phyloP scores from a whole-genome alignment of 2,888 invertebrate species.

The Drosophila picticornis region DNA sequence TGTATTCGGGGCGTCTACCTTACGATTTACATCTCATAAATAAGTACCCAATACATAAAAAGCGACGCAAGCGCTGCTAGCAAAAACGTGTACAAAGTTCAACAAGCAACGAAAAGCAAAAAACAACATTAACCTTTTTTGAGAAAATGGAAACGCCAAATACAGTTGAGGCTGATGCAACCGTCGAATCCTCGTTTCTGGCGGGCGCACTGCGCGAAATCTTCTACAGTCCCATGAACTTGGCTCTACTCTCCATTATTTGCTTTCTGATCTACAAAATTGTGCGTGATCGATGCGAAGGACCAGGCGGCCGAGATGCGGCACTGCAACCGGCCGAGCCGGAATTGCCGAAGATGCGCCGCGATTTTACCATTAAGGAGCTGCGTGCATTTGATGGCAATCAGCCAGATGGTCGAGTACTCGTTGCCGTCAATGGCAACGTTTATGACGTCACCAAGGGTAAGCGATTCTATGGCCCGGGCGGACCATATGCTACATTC shows the following conservation, averaged over 20 bases:
- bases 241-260: conserved; percentile 89
- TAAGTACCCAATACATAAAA: conserved; percentile 4
- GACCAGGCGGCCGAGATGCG: conserved; percentile 73
- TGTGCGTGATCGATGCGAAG: conserved; percentile 86
- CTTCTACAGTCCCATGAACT: conserved; percentile 90
- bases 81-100: conserved; percentile 46
- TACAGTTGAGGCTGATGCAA: conserved; percentile 48
- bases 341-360: conserved; percentile 92
- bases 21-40: conserved; percentile 48
- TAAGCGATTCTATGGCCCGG: conserved; percentile 96
- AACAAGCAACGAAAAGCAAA: conserved; percentile 11
- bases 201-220: conserved; percentile 87
- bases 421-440: conserved; percentile 97
- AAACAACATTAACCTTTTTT: neutral
- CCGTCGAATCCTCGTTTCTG: conserved; percentile 55
- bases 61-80: conserved; percentile 1
- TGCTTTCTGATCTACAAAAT: conserved; percentile 91
- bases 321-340: conserved; percentile 85
- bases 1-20: conserved; percentile 29
- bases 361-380: conserved; percentile 96
- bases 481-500: conserved; percentile 97
- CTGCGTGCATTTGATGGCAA: conserved; percentile 94
- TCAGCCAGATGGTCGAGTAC: conserved; percentile 93
- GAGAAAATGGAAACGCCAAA: conserved; percentile 43
- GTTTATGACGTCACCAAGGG: conserved; percentile 98